Evolutionary conservation across 2,113 vertebrate species (phyloP).

Genomic region (Clarias batrachus): DNA sequence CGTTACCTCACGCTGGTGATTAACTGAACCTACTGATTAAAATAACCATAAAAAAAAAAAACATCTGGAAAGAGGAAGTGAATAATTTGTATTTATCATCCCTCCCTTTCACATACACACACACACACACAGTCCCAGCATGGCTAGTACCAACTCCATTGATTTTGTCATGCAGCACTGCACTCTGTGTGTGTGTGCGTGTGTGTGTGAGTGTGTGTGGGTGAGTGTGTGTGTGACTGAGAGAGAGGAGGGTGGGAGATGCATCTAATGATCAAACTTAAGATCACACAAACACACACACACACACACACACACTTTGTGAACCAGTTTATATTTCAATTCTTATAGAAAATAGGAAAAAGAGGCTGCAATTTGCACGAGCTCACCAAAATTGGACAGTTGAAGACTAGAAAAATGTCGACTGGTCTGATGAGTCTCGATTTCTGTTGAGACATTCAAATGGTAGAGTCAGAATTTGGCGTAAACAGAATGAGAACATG

Average conservation of each 20-base stretch:
- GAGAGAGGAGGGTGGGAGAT: too few relatives aligned
- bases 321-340: not conserved
- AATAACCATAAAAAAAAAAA: not conserved
- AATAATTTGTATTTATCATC: not conserved
- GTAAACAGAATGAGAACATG: too few relatives aligned
- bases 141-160: conserved; percentile 64
- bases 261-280: not conserved
- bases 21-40: not conserved
- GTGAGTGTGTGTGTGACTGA: conserved; percentile 11
- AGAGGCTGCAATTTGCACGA: too few relatives aligned
- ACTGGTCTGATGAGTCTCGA: too few relatives aligned
- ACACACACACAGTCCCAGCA: conserved; percentile 23
- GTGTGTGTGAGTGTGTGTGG: conserved; percentile 34
- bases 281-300: not conserved
- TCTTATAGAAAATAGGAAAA: not conserved
- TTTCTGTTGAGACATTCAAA: too few relatives aligned
- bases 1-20: not conserved
- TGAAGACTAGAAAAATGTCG: too few relatives aligned
- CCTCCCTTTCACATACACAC: not conserved
- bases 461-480: too few relatives aligned
- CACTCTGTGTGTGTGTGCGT: conserved; percentile 17
- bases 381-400: too few relatives aligned
- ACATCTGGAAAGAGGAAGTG: not conserved
- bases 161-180: conserved; percentile 66
- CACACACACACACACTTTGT: not conserved